Conservation (phyloP, 1,140 invertebrate species). For the Pantala flavescens region DNA sequence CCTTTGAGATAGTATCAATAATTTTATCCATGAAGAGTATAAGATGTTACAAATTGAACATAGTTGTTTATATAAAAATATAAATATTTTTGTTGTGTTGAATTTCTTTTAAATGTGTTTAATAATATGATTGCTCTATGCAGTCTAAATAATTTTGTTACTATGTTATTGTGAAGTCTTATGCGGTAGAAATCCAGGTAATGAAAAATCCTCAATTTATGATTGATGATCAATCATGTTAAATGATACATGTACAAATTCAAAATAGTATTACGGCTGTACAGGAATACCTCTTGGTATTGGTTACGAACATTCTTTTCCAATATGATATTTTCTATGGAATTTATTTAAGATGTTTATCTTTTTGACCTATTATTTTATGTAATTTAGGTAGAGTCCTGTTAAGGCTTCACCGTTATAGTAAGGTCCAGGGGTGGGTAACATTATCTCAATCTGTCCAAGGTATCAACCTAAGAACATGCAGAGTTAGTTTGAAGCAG, state of each 20-base stretch:
- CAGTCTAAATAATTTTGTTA: too few relatives aligned
- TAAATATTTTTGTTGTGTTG: background rate
- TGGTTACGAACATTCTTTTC: background rate
- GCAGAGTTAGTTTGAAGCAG: too few relatives aligned
- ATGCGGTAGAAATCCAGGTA: background rate
- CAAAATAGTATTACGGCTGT: slow-evolving; percentile 6
- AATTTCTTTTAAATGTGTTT: background rate
- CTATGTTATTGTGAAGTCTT: background rate
- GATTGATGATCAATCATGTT: background rate
- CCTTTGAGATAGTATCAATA: background rate
- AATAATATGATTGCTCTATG: background rate
- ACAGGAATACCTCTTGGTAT: background rate
- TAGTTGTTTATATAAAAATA: background rate
- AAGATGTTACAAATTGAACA: background rate
- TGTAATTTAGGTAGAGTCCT: too few relatives aligned
- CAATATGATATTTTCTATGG: background rate
- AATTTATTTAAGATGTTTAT: background rate
- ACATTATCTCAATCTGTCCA: too few relatives aligned
- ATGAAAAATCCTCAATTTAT: background rate
- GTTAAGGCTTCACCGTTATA: too few relatives aligned
- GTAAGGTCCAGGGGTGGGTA: too few relatives aligned
- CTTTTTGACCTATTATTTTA: too few relatives aligned
- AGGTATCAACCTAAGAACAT: too few relatives aligned
- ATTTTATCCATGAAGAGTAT: background rate
- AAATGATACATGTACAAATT: slow-evolving; percentile 1